Conservation (phyloP, 2,113 vertebrate genomes). For the Silurus asotus region DNA sequence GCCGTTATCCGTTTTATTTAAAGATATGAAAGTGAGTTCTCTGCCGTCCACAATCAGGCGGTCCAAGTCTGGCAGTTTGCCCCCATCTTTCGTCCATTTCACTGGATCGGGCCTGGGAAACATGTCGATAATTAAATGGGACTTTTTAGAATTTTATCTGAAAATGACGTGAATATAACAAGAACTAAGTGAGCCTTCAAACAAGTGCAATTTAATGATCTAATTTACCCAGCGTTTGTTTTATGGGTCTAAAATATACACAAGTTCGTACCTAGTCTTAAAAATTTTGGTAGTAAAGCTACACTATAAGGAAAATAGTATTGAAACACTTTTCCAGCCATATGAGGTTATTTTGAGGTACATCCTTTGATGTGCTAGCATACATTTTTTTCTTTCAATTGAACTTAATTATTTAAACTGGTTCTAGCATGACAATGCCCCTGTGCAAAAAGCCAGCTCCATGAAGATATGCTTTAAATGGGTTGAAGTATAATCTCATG, state of each 20-base stretch:
- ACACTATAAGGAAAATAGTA: no score
- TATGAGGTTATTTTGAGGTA: no score
- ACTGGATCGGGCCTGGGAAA: constrained; percentile 89
- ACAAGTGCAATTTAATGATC: not conserved
- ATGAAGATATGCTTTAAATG: no score
- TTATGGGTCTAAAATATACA: not conserved
- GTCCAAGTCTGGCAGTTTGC: constrained; percentile 91
- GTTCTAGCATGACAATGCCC: no score
- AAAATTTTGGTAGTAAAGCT: not conserved
- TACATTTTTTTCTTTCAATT: no score
- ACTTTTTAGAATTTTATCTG: not conserved
- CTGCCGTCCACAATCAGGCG: constrained; percentile 92
- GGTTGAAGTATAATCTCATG: no score
- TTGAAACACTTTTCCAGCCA: no score
- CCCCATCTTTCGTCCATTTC: constrained; percentile 95
- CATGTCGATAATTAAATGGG: not conserved
- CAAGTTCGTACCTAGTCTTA: not conserved
- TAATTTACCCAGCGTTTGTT: not conserved
- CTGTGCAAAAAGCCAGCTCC: no score
- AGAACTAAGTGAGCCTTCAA: not conserved
- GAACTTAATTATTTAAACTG: no score
- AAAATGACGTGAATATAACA: not conserved
- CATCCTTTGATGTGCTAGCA: no score
- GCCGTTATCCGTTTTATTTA: constrained; percentile 99
- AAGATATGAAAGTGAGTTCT: constrained; percentile 89